Percentiles rank a stretch among this genome's conserved stretches.
Conservation (phyloP, 2,113 vertebrate species). For the Aegypius monachus region DNA sequence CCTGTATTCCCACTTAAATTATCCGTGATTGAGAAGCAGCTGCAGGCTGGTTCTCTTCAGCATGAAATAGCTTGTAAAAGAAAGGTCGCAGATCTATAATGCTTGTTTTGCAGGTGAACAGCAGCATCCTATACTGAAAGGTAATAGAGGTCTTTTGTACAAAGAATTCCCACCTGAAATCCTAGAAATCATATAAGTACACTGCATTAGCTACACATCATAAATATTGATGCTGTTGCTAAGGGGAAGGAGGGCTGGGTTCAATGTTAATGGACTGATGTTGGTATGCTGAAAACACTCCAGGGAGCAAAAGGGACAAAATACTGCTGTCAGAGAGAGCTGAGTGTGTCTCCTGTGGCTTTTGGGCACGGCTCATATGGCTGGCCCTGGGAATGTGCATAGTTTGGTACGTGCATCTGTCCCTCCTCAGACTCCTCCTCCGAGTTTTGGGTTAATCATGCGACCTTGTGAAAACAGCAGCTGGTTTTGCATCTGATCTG, state of each 20-base stretch:
- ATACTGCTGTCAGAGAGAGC: background rate
- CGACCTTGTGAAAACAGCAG: background rate
- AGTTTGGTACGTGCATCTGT: fast-evolving
- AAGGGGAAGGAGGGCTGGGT: background rate
- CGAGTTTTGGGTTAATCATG: fast-evolving
- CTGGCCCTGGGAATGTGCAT: background rate
- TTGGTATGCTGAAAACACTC: background rate
- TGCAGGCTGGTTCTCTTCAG: background rate
- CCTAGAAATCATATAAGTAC: slow-evolving; percentile 27
- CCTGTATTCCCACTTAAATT: background rate
- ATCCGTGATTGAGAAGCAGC: background rate
- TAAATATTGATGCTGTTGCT: slow-evolving; percentile 69
- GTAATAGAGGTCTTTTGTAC: slow-evolving; percentile 15
- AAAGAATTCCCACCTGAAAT: slow-evolving; percentile 25
- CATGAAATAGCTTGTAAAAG: background rate
- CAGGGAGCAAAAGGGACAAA: background rate
- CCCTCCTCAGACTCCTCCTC: background rate
- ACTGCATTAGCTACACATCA: slow-evolving; percentile 62
- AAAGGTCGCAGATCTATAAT: background rate
- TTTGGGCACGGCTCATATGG: fast-evolving
- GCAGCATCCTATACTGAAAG: background rate
- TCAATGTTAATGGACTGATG: slow-evolving; percentile 22
- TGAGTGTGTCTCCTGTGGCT: background rate
- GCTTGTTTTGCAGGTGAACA: background rate
- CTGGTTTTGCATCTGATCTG: background rate